Conservation (phyloP, 2,797 vertebrate species). For the Siniperca obscura region DNA sequence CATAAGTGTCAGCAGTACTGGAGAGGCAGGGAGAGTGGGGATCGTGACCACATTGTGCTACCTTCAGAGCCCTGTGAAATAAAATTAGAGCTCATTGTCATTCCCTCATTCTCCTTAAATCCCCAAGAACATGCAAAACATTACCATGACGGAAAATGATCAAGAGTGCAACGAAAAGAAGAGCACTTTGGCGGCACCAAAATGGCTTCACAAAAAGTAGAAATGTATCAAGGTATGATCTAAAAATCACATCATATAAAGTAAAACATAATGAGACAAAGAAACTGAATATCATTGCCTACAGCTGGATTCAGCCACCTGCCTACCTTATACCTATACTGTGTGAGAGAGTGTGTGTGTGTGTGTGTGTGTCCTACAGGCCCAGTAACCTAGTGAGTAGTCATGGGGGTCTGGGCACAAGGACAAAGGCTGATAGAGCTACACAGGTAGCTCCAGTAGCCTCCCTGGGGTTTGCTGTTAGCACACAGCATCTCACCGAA, state of each 20-base stretch:
- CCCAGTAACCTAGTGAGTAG: constrained; percentile 56
- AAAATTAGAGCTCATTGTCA: neutral
- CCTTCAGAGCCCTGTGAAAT: constrained; percentile 25
- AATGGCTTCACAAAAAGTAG: neutral
- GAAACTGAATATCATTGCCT: neutral
- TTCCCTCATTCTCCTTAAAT: neutral
- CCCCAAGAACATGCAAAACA: neutral
- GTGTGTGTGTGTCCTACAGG: constrained; percentile 46
- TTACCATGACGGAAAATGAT: neutral
- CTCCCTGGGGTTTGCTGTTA: neutral
- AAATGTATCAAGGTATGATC: neutral
- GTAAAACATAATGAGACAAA: neutral
- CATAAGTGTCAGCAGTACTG: constrained; percentile 31
- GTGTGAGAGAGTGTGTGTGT: constrained; percentile 15
- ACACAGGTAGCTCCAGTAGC: constrained; percentile 30
- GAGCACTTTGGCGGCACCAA: neutral
- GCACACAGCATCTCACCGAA: neutral
- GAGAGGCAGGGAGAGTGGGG: constrained; percentile 15
- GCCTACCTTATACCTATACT: neutral
- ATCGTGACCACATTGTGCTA: neutral
- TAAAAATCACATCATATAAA: neutral
- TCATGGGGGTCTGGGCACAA: constrained; percentile 28
- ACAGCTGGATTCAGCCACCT: neutral
- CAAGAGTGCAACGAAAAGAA: neutral
- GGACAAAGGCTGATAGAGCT: constrained; percentile 58